phyloP scores from a whole-genome alignment of 2,797 vertebrate genomes.

The Macropus fuliginosus region DNA sequence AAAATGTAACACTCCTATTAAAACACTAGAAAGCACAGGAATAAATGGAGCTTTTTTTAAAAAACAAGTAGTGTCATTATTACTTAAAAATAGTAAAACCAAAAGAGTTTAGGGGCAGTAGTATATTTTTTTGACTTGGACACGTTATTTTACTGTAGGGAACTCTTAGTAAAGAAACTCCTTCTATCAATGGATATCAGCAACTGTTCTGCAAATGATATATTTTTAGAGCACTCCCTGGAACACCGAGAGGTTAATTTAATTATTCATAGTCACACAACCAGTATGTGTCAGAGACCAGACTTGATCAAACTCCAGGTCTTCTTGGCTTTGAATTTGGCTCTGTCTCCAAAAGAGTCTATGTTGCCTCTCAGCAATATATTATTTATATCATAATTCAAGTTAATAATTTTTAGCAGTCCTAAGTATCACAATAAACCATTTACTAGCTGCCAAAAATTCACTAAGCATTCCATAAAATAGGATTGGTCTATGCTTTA shows the following conservation, averaged over 20 bases:
- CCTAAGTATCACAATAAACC: not conserved
- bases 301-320: not conserved
- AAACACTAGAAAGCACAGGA: not conserved
- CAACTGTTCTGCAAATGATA: not conserved
- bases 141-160: not conserved
- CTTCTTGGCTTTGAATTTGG: not conserved
- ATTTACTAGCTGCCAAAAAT: slow-evolving; percentile 24
- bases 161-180: not conserved
- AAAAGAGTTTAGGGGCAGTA: not conserved
- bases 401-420: not conserved
- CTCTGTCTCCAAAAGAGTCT: not conserved
- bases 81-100: not conserved
- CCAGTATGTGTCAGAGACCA: not conserved
- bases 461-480: slow-evolving; percentile 15
- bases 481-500: not conserved
- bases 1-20: no score
- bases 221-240: not conserved
- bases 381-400: not conserved
- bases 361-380: not conserved
- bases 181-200: not conserved
- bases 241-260: not conserved
- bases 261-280: not conserved
- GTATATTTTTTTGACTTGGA: not conserved
- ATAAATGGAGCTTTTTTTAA: not conserved
- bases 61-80: not conserved